Base-by-base conservation (phyloP, 64 coral and sea anemone genomes). In the Platygyra sinensis region DNA sequence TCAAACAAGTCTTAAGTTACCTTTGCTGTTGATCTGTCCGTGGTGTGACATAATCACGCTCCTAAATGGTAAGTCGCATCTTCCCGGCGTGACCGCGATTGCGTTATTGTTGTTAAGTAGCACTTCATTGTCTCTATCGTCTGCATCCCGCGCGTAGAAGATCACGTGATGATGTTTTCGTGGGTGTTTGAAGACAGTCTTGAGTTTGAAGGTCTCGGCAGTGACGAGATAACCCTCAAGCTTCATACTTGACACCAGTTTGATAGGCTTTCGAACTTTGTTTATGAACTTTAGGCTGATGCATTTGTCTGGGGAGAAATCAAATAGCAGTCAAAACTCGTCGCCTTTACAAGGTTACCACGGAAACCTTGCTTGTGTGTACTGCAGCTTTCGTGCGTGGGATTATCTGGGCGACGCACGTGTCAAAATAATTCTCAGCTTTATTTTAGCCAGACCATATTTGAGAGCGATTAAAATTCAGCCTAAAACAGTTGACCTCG, bases 101-200 rank as follows among this genome's bases (percentile, higher is more conserved):
- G 93, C 92, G 86, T 96, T 96, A 31, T 96, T 95, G 25, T 86
- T 91, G 30, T 99, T 99, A 17, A 95, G 55, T 19, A 99, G 61
- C 7, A 99, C 79, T 7, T 95, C 93, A 18, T 95, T 94, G 22
- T 85, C 91, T 30, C 87, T 92, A 63, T 80, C 84, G 10, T 94
- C 91, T 39, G 93, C 72, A 75, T 95, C 93, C 67, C 95, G 93
- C 7, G 94, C 97, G 65, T 95, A 99, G 91, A 99, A 96, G 31
- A 95, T 92, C 32, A 96, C 97, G 62, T 99, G 94, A 25, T 94
- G 93, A 74, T 99, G 88, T 55, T 96, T 99, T 50, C 90, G 89
- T 11, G 97, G 83, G 64, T 99, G 97, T 82, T 99, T 99, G 64
- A 99, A 99, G 61, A 99, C 93, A 0, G 97, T 99, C 80, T 93